phyloP scores from a whole-genome alignment of 2,113 vertebrate species.

The Sminthopsis crassicaudata region DNA sequence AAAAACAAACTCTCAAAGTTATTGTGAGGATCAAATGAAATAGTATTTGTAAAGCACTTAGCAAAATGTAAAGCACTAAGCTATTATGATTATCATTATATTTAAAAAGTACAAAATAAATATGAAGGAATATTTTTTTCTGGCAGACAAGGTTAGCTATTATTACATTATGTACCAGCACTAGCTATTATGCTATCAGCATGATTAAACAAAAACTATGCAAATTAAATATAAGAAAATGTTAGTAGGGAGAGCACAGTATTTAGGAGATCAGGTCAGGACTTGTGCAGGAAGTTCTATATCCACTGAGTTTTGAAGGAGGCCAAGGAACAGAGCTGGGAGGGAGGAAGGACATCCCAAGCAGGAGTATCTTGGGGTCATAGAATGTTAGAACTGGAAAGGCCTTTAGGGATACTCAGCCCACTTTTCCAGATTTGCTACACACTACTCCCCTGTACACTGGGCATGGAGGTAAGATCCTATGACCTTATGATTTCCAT shows the following conservation, averaged over 20 bases:
- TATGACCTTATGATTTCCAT: neutral
- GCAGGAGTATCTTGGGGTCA: neutral
- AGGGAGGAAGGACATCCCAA: neutral
- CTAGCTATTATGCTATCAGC: neutral
- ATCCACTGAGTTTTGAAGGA: neutral
- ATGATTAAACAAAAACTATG: neutral
- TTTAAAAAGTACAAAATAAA: neutral
- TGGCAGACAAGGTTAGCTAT: neutral
- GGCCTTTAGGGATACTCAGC: neutral
- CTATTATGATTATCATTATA: neutral
- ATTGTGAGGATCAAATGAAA: neutral
- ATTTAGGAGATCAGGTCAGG: neutral
- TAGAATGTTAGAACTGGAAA: neutral
- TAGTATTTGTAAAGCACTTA: neutral
- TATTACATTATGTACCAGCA: neutral
- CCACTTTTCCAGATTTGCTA: neutral
- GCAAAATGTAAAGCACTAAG: neutral
- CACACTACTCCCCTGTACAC: too few relatives aligned
- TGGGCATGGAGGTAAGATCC: neutral
- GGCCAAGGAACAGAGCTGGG: neutral
- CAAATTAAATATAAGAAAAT: neutral
- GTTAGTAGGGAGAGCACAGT: neutral
- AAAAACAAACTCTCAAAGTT: neutral
- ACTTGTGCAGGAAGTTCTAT: neutral
- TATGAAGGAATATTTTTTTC: neutral